These are phyloP conservation scores for Rhinolophus ferrumequinum DNA, from an alignment of 2,113 vertebrate genomes.

Conservation along the genomic window DNA sequence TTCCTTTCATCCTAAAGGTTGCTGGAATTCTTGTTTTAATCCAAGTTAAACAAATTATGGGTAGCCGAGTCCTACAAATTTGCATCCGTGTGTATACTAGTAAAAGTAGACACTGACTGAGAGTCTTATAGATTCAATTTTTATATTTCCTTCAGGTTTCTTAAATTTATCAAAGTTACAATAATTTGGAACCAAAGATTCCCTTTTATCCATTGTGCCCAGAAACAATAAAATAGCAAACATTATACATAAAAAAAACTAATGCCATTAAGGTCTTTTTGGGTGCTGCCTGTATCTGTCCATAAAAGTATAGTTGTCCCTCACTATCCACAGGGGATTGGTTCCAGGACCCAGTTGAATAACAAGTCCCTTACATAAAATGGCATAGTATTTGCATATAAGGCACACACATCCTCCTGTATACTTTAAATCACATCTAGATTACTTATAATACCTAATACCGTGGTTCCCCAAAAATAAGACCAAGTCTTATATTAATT, in stretches of 20 bases:
- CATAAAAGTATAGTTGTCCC: background rate
- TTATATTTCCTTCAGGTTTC: background rate
- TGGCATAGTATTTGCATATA: background rate
- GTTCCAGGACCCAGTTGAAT: background rate
- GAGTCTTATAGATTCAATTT: background rate
- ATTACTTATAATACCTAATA: background rate
- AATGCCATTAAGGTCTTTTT: background rate
- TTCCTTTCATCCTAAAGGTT: background rate
- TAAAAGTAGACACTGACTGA: background rate
- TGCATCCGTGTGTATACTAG: background rate
- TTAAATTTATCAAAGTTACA: background rate
- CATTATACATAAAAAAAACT: background rate
- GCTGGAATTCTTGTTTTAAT: background rate
- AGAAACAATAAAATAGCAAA: background rate
- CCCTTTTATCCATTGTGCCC: background rate
- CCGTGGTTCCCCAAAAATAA: too few relatives aligned
- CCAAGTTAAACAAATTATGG: background rate
- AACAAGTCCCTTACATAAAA: background rate
- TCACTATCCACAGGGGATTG: background rate
- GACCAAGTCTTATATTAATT: too few relatives aligned
- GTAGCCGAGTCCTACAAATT: background rate
- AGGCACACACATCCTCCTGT: background rate
- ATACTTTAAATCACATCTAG: background rate
- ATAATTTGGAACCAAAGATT: background rate
- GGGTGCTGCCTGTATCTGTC: background rate